phyloP scores from a whole-genome alignment of 2,797 vertebrate genomes.

The Crypturellus tataupa region DNA sequence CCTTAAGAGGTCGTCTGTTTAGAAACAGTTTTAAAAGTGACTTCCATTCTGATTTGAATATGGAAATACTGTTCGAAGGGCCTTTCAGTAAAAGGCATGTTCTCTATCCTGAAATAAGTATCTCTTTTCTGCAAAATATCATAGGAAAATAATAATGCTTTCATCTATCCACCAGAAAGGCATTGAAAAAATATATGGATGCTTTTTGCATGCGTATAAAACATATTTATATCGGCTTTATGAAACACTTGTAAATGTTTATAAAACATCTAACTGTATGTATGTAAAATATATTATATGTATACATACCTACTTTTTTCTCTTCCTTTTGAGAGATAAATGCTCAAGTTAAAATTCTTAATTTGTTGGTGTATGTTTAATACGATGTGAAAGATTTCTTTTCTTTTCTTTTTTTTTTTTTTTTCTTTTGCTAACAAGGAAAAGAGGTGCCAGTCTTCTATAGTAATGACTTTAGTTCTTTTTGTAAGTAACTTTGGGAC shows the following conservation, averaged over 20 bases:
- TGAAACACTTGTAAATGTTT: background rate
- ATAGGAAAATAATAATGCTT: background rate
- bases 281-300: background rate
- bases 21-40: conserved; percentile 2
- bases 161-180: background rate
- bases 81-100: background rate
- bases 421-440: background rate
- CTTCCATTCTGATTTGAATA: background rate
- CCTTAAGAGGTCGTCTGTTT: background rate
- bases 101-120: background rate
- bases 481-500: background rate
- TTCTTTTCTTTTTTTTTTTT: background rate
- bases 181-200: background rate
- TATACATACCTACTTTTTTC: background rate
- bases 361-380: background rate
- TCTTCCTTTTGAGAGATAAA: background rate
- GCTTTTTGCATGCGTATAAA: background rate
- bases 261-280: background rate
- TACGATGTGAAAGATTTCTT: background rate
- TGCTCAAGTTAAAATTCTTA: background rate
- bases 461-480: background rate
- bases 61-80: background rate
- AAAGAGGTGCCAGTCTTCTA: background rate
- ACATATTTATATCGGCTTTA: background rate
- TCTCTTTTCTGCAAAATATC: background rate